These are phyloP conservation scores for Chromis chromis DNA, from an alignment of 2,797 vertebrate genomes.

Conservation along the genomic window DNA sequence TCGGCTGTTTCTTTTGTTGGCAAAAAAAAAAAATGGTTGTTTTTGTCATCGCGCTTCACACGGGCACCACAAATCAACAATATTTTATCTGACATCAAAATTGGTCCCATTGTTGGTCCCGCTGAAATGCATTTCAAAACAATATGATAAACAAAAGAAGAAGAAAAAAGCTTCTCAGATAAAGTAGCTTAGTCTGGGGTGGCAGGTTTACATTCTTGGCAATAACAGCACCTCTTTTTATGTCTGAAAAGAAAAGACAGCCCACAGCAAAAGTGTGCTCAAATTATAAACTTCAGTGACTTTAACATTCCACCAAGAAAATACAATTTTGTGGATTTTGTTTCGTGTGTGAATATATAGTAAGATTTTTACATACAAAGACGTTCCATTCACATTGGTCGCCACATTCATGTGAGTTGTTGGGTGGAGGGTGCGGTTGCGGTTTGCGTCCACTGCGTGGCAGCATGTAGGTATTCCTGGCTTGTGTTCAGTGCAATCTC, in stretches of 20 bases:
- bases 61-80: conserved; percentile 24
- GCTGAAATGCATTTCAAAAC: conserved; percentile 52
- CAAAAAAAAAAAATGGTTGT: conserved; percentile 4
- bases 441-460: conserved; percentile 75
- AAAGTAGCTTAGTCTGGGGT: conserved; percentile 51
- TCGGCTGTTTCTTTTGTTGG: conserved; percentile 27
- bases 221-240: conserved; percentile 71
- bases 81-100: conserved; percentile 63
- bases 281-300: conserved; percentile 40
- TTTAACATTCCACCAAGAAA: conserved; percentile 53
- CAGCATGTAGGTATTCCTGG: conserved; percentile 66
- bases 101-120: conserved; percentile 33
- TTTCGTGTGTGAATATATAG: background rate
- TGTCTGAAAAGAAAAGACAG: conserved; percentile 37
- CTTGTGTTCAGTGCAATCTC: conserved; percentile 51
- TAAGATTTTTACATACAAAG: conserved; percentile 37
- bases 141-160: conserved; percentile 31
- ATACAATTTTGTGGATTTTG: conserved; percentile 66
- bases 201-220: conserved; percentile 68
- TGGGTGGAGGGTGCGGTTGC: conserved; percentile 54
- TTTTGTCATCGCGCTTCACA: conserved; percentile 34
- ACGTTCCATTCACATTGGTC: conserved; percentile 41
- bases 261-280: conserved; percentile 36
- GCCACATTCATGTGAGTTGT: conserved; percentile 46
- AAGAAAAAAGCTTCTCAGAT: conserved; percentile 27